phyloP scores from a whole-genome alignment of 2,797 vertebrate genomes.

The Lepus oiostolus region DNA sequence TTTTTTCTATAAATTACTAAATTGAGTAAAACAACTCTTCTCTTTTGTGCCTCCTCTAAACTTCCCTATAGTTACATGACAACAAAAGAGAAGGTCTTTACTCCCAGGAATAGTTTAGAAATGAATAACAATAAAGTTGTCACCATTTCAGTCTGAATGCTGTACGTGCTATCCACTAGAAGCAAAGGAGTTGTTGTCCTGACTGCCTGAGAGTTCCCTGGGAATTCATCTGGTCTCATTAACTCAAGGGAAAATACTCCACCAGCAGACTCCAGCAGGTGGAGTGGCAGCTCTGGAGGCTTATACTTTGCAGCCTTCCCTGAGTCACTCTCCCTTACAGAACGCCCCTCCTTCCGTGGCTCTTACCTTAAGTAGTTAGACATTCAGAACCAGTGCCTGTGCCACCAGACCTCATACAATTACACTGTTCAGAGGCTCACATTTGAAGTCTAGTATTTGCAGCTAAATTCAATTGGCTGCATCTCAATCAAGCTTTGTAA shows the following conservation, averaged over 20 bases:
- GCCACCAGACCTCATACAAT: background rate
- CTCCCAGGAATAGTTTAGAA: background rate
- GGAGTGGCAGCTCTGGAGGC: background rate
- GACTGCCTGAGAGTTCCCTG: background rate
- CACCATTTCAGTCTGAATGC: background rate
- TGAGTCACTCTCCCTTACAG: background rate
- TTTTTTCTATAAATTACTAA: conserved; percentile 25
- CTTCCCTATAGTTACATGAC: background rate
- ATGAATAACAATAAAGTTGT: background rate
- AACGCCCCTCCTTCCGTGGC: background rate
- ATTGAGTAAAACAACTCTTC: background rate
- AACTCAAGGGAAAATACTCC: background rate
- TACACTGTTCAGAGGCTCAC: background rate
- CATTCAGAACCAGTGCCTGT: background rate
- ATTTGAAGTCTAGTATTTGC: conserved; percentile 17
- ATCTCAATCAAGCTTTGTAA: conserved; percentile 50
- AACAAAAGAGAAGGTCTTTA: background rate
- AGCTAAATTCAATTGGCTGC: background rate
- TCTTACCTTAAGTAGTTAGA: background rate
- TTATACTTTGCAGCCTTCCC: background rate
- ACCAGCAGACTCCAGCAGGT: background rate
- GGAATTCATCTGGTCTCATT: background rate
- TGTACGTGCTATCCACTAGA: background rate
- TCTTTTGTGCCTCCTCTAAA: background rate
- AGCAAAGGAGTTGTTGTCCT: background rate